phyloP scores from a whole-genome alignment of 2,797 vertebrate species.

The Peromyscus eremicus region DNA sequence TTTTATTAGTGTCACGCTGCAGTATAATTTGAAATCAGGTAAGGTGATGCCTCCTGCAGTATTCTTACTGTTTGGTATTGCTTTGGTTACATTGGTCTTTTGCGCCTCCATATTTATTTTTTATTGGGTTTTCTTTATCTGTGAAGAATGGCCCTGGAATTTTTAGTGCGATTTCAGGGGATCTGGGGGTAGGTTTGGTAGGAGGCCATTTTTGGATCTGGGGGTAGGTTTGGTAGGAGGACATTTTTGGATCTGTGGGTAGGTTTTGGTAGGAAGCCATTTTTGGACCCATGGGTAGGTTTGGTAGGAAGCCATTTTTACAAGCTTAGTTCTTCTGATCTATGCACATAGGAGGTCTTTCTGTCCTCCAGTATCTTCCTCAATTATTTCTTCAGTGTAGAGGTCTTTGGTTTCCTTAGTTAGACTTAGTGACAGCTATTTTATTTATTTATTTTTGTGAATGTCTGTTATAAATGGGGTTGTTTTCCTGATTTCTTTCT shows the following conservation, averaged over 20 bases:
- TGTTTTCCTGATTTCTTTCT: background rate
- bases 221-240: too few relatives aligned
- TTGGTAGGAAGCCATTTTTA: background rate
- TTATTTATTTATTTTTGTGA: background rate
- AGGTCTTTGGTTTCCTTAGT: background rate
- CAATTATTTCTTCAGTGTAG: background rate
- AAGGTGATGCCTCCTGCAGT: background rate
- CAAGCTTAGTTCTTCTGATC: background rate
- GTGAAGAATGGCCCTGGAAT: background rate
- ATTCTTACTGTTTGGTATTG: background rate
- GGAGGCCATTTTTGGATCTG: background rate
- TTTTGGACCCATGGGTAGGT: too few relatives aligned
- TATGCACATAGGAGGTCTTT: background rate
- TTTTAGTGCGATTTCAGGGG: background rate
- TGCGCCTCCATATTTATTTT: background rate
- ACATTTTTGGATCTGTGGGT: too few relatives aligned
- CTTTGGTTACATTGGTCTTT: background rate
- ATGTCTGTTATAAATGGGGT: background rate
- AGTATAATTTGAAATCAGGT: background rate
- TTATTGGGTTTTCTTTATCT: background rate
- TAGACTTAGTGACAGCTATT: background rate
- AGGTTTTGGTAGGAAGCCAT: too few relatives aligned
- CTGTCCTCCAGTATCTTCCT: background rate
- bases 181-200: background rate
- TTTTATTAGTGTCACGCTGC: background rate